Percentiles rank a stretch among this genome's conserved stretches.
These are phyloP conservation scores for Ctenicera cuprea DNA, from an alignment of 2,888 invertebrate genomes.

Conservation along the genomic window DNA sequence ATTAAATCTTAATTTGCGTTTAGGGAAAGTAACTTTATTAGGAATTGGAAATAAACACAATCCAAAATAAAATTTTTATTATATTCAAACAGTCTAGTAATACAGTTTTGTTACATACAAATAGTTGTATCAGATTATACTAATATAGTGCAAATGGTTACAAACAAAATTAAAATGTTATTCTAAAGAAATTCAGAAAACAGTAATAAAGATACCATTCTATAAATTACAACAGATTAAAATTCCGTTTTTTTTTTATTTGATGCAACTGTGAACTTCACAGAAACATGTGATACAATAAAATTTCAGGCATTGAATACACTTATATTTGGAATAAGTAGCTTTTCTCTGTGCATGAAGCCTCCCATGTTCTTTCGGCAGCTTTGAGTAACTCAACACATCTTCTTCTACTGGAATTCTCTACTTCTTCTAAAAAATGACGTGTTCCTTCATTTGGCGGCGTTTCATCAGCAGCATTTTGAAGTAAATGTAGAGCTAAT, in stretches of 20 bases:
- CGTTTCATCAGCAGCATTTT: not conserved
- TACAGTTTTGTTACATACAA: too few species aligned
- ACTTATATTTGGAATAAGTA: not conserved
- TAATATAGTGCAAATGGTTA: too few species aligned
- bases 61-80: too few species aligned
- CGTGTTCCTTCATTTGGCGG: not conserved
- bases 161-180: too few species aligned
- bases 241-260: conserved; percentile 9
- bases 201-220: too few species aligned
- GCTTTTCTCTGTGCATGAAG: not conserved
- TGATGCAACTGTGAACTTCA: not conserved
- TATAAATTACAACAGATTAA: too few species aligned
- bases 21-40: too few species aligned
- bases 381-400: not conserved
- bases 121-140: too few species aligned
- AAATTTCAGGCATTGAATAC: conserved; percentile 19
- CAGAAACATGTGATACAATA: conserved; percentile 10
- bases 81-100: too few species aligned
- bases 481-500: not conserved
- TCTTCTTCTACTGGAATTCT: not conserved
- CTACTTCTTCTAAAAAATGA: conserved; percentile 14
- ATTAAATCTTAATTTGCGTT: too few species aligned
- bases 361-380: not conserved
- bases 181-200: too few species aligned
- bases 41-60: too few species aligned